These are phyloP conservation scores for Dryocosmus kuriphilus DNA, from an alignment of 2,888 invertebrate species.

Conservation along the genomic window DNA sequence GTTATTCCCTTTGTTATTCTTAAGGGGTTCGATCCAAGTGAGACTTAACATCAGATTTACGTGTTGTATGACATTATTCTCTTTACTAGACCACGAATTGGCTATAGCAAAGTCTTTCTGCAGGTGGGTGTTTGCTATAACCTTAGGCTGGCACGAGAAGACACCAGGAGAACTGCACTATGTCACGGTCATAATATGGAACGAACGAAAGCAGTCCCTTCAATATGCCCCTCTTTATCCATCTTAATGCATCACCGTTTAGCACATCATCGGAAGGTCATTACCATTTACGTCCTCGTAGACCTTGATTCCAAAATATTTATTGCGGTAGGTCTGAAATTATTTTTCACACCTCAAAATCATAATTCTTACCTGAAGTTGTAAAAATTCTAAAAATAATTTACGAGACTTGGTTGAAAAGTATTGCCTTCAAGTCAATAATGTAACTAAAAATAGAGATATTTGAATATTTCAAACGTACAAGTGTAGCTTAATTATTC, in stretches of 20 bases:
- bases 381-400: neutral
- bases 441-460: too few relatives aligned
- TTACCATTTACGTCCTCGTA: conserved; percentile 7
- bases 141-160: conserved; percentile 33
- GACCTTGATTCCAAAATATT: neutral
- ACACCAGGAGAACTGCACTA: conserved; percentile 36
- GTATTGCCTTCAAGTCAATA: too few relatives aligned
- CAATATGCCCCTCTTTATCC: conserved; percentile 8
- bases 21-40: neutral
- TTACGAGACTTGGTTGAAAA: too few relatives aligned
- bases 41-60: conserved; percentile 15
- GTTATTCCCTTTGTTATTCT: neutral
- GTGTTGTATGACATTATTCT: neutral
- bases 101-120: conserved; percentile 26
- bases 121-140: conserved; percentile 29
- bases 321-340: neutral
- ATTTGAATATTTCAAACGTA: too few relatives aligned
- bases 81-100: conserved; percentile 22
- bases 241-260: neutral
- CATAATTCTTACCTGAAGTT: neutral
- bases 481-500: too few relatives aligned
- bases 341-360: neutral
- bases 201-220: conserved; percentile 15
- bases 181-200: conserved; percentile 35
- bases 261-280: conserved; percentile 24